Base-by-base conservation (phyloP, 2,113 vertebrate species). In the Enhydra lutris region DNA sequence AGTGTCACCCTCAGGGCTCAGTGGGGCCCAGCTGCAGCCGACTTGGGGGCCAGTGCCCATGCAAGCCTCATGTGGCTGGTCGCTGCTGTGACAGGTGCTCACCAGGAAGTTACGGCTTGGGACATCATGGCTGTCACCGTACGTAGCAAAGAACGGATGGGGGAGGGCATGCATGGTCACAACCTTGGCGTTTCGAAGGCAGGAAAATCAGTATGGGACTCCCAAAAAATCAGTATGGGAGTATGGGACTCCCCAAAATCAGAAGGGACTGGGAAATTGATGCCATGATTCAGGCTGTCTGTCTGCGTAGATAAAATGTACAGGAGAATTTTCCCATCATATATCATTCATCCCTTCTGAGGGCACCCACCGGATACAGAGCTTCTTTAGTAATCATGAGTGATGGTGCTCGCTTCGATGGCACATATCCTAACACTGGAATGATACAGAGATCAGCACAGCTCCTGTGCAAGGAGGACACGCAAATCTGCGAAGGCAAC, bases 21-120 rank as follows among this genome's bases (percentile, higher is more conserved):
- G 52, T 98, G 3, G 98, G 98, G 1, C 14, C 96, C 24, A 98
- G 18, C 89, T 99, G 99, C 89, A 99, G 98, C 96, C 99, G 97
- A 87, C 98, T 99, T 71, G 99, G 99, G 0, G 99, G 99, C 3
- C 97, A 99, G 89, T 99, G 99, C 97, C 98, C 98, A 17, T 99
- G 99, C 98, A 99, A 99, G 97, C 98, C 98, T 50, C 99, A 98
- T 0, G 99, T 99, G 0, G 97, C 98, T 45, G 99, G 99, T 11
- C 98, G 98, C 88, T 99, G 99, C 98, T 99, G 99, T 81, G 98
- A 99, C 83, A 98, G 97, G 29, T 99, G 99, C 80, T 98, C 99
- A 42, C 98, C 98, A 0, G 97, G 99, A 94, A 99, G 99, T 1
- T 99, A 99, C 0, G 98, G 99, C 83, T 99, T 99, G 0, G 99